phyloP scores from a whole-genome alignment of 2,888 invertebrate species.

The Drosophila vallismaia region DNA sequence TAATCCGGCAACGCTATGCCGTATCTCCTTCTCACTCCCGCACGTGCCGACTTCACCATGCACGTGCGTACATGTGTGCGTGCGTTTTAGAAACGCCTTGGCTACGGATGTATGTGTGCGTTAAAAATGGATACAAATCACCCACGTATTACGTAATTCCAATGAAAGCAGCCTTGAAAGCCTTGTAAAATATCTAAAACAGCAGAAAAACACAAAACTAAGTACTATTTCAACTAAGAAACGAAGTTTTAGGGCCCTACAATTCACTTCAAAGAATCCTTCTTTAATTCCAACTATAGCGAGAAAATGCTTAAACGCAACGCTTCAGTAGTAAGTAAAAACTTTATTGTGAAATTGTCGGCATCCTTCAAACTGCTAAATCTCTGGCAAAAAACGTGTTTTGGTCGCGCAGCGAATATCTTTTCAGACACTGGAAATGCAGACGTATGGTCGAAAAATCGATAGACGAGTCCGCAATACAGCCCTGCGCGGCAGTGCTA shows the following conservation, averaged over 20 bases:
- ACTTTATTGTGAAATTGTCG: slow-evolving; percentile 9
- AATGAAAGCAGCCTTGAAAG: slow-evolving; percentile 33
- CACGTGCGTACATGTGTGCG: slow-evolving; percentile 41
- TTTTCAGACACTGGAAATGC: slow-evolving; percentile 14
- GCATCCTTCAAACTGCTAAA: not conserved
- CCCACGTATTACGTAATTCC: slow-evolving; percentile 68
- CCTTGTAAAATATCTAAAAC: slow-evolving; percentile 57
- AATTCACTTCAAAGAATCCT: slow-evolving; percentile 28
- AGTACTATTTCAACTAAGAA: slow-evolving; percentile 3
- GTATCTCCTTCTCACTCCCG: slow-evolving; percentile 23
- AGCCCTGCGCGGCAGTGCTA: slow-evolving; percentile 32
- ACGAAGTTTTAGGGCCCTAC: slow-evolving; percentile 9
- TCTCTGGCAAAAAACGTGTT: slow-evolving; percentile 55
- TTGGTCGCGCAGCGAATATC: slow-evolving; percentile 42
- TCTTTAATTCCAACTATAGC: not conserved
- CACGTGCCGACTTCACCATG: slow-evolving; percentile 18
- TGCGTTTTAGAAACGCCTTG: slow-evolving; percentile 9
- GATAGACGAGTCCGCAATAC: slow-evolving; percentile 39
- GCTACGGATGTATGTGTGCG: slow-evolving; percentile 12
- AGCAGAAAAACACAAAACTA: slow-evolving; percentile 44
- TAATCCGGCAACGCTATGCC: slow-evolving; percentile 57
- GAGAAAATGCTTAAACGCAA: not conserved
- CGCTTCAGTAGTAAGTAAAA: not conserved
- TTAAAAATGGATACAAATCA: slow-evolving; percentile 24
- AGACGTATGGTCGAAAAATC: slow-evolving; percentile 36